Base-by-base conservation (phyloP, 2,888 invertebrate species). In the Xiphydria camelus region DNA sequence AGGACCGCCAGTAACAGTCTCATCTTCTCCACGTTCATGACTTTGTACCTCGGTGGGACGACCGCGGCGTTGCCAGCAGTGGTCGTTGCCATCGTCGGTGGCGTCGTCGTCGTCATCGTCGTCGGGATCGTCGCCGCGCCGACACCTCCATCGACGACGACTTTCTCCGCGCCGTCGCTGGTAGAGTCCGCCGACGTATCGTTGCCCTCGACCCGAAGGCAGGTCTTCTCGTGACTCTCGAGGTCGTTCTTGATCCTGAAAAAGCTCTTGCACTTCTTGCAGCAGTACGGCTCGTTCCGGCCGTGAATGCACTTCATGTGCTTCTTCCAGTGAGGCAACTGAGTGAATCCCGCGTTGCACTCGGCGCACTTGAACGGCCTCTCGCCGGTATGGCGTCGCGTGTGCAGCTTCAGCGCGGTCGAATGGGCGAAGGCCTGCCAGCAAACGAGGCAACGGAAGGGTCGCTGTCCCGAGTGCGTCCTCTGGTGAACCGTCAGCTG, bases 251-350 rank as follows among this genome's bases (percentile, higher is more conserved):
- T 91, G 20, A 87, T 83, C 66, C 88, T 86, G 68, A 88, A 90
- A 69, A 88, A 89, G 34, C 81, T 79, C 20, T 83, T 79, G 71
- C 92, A 92, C 38, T 82, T 82, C 14, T 79, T 76, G 68, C 92
- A 92, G 66, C 86, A 83, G 66, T 91, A 92, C 0, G 90, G 87
- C 55, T 89, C 86, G 49, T 82, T 82, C 55, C 88, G 83, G 20
- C 88, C 87, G 70, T 92, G 92, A 41, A 92, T 89, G 62, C 88
- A 88, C 49, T 84, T 81, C 90, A 93, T 90, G 70, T 93, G 92
- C 49, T 91, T 89, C 75, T 92, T 92, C 75, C 92, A 83, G 66
- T 92, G 92, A 0, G 92, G 90, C 44, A 92, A 74, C 68, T 92
- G 92, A 0, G 89, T 86, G 71, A 91, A 91, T 1, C 85, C 83